phyloP scores from a whole-genome alignment of 2,113 vertebrate genomes.

The Aspidoscelis tigris region DNA sequence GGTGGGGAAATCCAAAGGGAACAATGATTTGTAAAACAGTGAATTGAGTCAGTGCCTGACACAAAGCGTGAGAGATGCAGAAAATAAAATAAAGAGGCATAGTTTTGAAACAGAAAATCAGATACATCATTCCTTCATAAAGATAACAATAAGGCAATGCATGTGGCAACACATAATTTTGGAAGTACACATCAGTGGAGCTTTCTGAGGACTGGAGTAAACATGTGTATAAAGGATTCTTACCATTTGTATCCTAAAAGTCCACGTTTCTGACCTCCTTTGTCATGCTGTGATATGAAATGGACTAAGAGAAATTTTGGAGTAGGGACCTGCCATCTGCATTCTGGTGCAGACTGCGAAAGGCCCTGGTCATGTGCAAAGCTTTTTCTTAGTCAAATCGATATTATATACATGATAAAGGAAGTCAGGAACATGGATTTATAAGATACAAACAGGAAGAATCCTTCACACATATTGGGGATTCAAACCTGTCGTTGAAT shows the following conservation, averaged over 20 bases:
- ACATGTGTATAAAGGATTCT: too few species aligned
- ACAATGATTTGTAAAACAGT: conserved; percentile 26
- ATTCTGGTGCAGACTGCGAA: too few species aligned
- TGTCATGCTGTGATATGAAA: too few species aligned
- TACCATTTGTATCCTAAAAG: too few species aligned
- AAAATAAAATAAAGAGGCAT: conserved; percentile 6
- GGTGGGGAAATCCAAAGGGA: background rate
- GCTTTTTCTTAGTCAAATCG: background rate
- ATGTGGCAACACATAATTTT: background rate
- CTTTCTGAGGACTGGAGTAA: background rate
- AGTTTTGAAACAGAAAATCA: conserved; percentile 2
- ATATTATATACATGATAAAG: background rate
- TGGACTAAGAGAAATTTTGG: too few species aligned
- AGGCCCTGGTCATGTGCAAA: too few species aligned
- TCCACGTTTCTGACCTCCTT: too few species aligned
- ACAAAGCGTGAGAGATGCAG: conserved; percentile 1
- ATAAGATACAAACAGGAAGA: background rate
- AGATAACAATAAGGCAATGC: background rate
- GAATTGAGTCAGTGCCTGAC: conserved; percentile 28
- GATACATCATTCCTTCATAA: background rate
- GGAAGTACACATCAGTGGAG: background rate
- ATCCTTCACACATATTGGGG: background rate
- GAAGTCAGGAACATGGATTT: background rate
- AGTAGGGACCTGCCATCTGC: too few species aligned
- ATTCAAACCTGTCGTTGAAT: background rate